Evolutionary conservation across 2,888 invertebrate species (phyloP).

Genomic region (Brenthis daphne): DNA sequence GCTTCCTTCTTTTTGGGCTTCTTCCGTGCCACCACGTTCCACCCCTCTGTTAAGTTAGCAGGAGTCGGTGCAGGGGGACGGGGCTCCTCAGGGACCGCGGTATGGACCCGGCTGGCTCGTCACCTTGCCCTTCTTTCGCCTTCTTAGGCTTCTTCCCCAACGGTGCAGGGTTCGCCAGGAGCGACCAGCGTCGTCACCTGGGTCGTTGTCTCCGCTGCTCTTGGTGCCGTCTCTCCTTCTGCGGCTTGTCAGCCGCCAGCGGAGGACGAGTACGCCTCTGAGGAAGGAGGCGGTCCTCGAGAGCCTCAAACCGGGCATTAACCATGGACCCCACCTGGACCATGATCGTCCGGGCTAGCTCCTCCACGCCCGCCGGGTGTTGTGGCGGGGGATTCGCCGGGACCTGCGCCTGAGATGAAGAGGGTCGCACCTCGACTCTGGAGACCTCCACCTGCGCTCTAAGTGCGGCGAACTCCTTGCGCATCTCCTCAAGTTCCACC

Average conservation of each 20-base stretch:
- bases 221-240: neutral
- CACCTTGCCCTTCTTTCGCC: no score
- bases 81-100: neutral
- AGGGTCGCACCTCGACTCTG: neutral
- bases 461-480: neutral
- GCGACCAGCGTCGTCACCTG: neutral
- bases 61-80: neutral
- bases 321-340: neutral
- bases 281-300: no score
- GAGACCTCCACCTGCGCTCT: neutral
- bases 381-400: neutral
- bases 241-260: neutral
- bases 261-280: neutral
- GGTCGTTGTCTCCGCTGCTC: neutral
- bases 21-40: neutral
- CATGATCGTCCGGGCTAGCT: neutral
- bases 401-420: no score
- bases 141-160: neutral
- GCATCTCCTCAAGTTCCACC: neutral
- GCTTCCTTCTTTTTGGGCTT: neutral
- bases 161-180: neutral
- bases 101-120: no score
- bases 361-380: neutral
- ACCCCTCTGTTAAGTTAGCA: neutral
- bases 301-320: neutral